These are phyloP conservation scores for Drosophila subquinaria DNA, from an alignment of 2,888 invertebrate genomes.

Conservation along the genomic window DNA sequence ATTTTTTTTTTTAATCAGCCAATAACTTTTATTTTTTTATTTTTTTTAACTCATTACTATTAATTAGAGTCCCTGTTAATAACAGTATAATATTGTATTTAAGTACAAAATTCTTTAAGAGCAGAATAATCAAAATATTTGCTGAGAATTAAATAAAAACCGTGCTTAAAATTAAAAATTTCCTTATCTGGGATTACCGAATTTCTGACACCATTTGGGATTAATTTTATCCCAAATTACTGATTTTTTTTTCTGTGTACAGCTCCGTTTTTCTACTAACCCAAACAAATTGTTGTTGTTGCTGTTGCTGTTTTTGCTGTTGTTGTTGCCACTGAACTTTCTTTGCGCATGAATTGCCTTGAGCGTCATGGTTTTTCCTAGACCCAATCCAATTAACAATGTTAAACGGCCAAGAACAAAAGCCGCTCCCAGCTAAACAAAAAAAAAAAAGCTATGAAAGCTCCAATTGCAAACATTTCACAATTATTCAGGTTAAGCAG, in stretches of 20 bases:
- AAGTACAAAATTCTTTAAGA: no score
- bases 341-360: constrained; percentile 50
- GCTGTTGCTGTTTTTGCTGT: constrained; percentile 15
- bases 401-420: constrained; percentile 53
- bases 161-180: background rate
- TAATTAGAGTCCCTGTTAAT: no score
- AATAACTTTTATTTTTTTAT: no score
- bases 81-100: no score
- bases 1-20: no score
- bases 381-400: constrained; percentile 64
- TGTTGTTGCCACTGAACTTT: constrained; percentile 24
- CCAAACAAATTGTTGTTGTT: constrained; percentile 14
- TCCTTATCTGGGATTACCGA: background rate
- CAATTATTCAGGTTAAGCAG: constrained; percentile 79
- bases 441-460: constrained; percentile 38
- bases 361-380: constrained; percentile 39
- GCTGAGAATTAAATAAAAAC: background rate
- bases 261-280: constrained; percentile 64
- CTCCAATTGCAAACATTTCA: constrained; percentile 60
- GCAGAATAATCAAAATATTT: background rate
- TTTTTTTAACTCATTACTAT: no score
- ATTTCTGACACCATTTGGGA: background rate
- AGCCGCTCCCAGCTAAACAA: constrained; percentile 34
- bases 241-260: background rate
- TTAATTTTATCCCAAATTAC: background rate